These are phyloP conservation scores for Brachionus rubens DNA, from an alignment of 1,140 invertebrate genomes.

Conservation along the genomic window DNA sequence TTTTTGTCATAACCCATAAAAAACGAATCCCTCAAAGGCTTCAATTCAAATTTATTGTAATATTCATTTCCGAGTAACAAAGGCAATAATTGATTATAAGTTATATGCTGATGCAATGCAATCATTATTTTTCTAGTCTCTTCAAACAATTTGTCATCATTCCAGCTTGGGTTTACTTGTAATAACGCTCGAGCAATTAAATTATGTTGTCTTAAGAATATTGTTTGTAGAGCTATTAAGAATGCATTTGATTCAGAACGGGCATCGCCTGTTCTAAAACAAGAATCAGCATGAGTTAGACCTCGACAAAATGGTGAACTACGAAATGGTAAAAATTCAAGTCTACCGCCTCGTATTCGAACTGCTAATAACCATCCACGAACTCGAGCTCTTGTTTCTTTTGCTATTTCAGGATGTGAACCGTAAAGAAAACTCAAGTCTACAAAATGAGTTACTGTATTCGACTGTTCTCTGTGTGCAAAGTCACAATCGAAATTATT, in stretches of 20 bases:
- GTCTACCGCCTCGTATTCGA: not conserved
- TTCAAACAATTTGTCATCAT: conserved; percentile 57
- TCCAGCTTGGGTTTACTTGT: conserved; percentile 47
- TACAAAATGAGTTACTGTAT: conserved; percentile 3
- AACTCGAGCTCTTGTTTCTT: not conserved
- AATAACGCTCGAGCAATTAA: conserved; percentile 48
- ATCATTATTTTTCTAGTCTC: conserved; percentile 82
- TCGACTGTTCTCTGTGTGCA: conserved; percentile 18
- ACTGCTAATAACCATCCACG: not conserved
- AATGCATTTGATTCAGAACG: conserved; percentile 83
- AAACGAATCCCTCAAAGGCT: conserved; percentile 63
- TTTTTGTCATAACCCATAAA: conserved; percentile 72
- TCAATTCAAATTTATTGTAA: conserved; percentile 64
- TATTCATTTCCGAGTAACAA: conserved; percentile 71
- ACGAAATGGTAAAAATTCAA: not conserved
- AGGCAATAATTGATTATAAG: conserved; percentile 88
- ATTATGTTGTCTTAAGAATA: conserved; percentile 62
- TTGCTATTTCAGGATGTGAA: conserved; percentile 52
- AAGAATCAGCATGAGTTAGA: not conserved
- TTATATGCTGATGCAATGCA: conserved; percentile 85
- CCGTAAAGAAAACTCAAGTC: conserved; percentile 49
- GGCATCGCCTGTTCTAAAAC: conserved; percentile 67
- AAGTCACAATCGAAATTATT: conserved; percentile 32
- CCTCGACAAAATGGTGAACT: conserved; percentile 1
- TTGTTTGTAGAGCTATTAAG: conserved; percentile 81